Conservation (phyloP, 2,888 invertebrate genomes). For the Eurois occulta region DNA sequence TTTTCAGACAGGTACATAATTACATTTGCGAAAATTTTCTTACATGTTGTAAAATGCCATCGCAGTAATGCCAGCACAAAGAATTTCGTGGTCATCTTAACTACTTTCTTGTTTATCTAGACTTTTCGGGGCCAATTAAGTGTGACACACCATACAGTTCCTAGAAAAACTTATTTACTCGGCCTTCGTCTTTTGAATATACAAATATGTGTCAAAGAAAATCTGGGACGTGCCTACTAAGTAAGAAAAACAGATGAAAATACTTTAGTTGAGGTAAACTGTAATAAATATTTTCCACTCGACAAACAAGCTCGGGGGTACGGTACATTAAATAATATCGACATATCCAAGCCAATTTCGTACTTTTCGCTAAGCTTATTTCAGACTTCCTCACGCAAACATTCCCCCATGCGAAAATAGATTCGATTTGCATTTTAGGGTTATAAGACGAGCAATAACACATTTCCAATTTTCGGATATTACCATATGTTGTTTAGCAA, state of each 20-base stretch:
- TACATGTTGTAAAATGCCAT: conserved; percentile 21
- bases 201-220: conserved; percentile 52
- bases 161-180: conserved; percentile 18
- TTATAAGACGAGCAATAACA: conserved; percentile 80
- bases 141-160: conserved; percentile 3
- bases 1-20: conserved; percentile 65
- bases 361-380: conserved; percentile 87
- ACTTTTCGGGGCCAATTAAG: conserved; percentile 17
- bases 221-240: conserved; percentile 52
- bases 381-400: conserved; percentile 84
- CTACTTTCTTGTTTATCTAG: conserved; percentile 1
- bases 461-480: conserved; percentile 69
- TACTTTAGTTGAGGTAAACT: conserved; percentile 77
- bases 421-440: conserved; percentile 86
- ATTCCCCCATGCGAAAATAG: conserved; percentile 83
- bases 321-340: conserved; percentile 88
- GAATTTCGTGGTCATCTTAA: not conserved
- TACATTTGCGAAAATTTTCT: conserved; percentile 38
- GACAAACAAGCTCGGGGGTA: conserved; percentile 83
- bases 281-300: conserved; percentile 87
- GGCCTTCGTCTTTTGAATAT: conserved; percentile 19
- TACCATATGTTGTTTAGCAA: conserved; percentile 60
- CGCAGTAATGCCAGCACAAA: not conserved
- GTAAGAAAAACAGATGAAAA: conserved; percentile 72
- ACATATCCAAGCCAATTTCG: conserved; percentile 87